Conservation (phyloP, 2,888 invertebrate species). For the Lordiphosa andalusiaca region DNA sequence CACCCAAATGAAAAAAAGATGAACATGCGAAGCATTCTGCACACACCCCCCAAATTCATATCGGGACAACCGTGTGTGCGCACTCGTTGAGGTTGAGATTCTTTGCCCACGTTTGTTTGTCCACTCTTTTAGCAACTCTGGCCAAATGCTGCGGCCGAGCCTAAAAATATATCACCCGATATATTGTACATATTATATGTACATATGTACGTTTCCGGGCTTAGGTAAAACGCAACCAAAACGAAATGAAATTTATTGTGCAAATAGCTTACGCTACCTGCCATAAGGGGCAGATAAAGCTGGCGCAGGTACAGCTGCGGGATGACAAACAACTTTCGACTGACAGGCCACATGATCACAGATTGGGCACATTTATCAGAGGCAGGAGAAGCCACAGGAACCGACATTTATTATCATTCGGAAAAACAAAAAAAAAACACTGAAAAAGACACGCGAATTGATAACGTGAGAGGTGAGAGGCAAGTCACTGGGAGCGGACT, state of each 20-base stretch:
- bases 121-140: constrained; percentile 34
- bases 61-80: background rate
- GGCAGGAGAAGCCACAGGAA: constrained; percentile 1
- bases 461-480: background rate
- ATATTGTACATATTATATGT: constrained; percentile 12
- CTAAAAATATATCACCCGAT: constrained; percentile 12
- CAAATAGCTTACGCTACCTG: constrained; percentile 26
- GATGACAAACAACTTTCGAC: constrained; percentile 31
- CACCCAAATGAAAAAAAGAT: too few species aligned
- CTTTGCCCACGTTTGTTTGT: constrained; percentile 34
- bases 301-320: constrained; percentile 11
- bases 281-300: constrained; percentile 32
- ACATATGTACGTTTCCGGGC: constrained; percentile 33
- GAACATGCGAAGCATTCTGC: too few species aligned
- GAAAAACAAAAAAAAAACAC: too few species aligned
- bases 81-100: constrained; percentile 12
- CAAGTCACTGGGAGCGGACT: constrained; percentile 2
- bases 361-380: constrained; percentile 5
- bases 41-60: too few species aligned
- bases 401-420: too few species aligned
- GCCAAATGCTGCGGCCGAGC: background rate
- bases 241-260: constrained; percentile 25
- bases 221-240: constrained; percentile 12
- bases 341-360: constrained; percentile 16
- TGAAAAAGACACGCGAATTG: constrained; percentile 1